Evolutionary conservation across 2,797 vertebrate species (phyloP), one percentile per base, ranked within the genome.

Genomic region (Echeneis naucrates): DNA sequence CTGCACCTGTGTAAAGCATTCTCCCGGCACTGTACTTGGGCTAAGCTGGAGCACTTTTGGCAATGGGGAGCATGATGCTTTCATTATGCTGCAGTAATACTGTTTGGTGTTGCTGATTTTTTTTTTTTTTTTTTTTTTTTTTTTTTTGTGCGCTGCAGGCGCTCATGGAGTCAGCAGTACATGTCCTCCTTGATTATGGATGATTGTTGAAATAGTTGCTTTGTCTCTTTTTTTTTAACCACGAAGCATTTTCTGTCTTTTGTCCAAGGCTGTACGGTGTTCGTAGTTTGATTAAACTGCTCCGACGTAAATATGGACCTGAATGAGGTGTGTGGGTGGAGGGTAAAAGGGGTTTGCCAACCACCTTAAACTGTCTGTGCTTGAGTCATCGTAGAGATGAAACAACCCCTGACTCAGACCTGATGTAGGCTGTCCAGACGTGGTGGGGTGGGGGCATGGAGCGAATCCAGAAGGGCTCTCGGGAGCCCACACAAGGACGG

Each of bases 341-440:
- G 16, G 62, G 60, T 62, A 72, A 64, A 75, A 83, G 68, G 72
- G 70, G 63, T 62, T 66, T 62, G 58, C 45, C 38, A 73, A 44
- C 64, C 59, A 77, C 80, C 75, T 85, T 79, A 82, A 57, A 68
- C 75, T 48, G 23, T 73, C 76, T 72, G 42, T 37, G 75, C 69
- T 78, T 88, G 76, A 89, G 83, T 89, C 88, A 91, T 19, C 55
- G 68, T 23, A 44, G 56, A 16, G 47, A 88, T 83, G 70, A 86
- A 82, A 84, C 79, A 68, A 71, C 67, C 68, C 79, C 80, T 89
- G 83, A 91, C 76, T 87, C 82, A 87, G 73, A 82, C 78, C 81
- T 78, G 77, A 88, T 90, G 88, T 87, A 69, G 75, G 78, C 56
- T 78, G 79, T 66, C 86, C 80, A 87, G 85, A 86, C 70, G 11